A percentile compares a stretch with the other conserved stretches of the same genome.
Evolutionary conservation across 2,888 invertebrate genomes (phyloP).

Genomic region (Germaria angustata): DNA sequence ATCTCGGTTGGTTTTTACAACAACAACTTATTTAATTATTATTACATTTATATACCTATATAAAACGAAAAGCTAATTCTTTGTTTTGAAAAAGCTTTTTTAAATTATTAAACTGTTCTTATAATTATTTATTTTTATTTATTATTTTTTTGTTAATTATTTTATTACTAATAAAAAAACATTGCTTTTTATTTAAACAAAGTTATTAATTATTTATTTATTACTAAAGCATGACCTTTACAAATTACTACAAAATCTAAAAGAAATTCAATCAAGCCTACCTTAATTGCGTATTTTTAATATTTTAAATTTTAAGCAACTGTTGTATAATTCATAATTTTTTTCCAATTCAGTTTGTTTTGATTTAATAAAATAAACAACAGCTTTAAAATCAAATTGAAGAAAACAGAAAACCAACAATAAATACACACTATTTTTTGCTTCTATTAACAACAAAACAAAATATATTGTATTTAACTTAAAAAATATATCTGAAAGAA

Average conservation of each 20-base stretch:
- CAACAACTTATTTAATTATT: conserved; percentile 70
- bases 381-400: conserved; percentile 55
- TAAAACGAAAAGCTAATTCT: conserved; percentile 60
- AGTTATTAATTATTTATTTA: conserved; percentile 58
- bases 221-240: conserved; percentile 59
- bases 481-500: conserved; percentile 25
- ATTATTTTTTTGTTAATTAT: conserved; percentile 60
- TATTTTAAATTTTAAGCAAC: conserved; percentile 46
- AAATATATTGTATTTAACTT: conserved; percentile 2
- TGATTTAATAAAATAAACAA: conserved; percentile 44
- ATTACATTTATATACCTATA: conserved; percentile 69
- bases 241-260: conserved; percentile 17
- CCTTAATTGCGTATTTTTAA: conserved; percentile 37
- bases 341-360: conserved; percentile 21
- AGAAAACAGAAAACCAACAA: conserved; percentile 40
- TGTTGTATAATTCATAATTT: conserved; percentile 38
- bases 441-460: conserved; percentile 48
- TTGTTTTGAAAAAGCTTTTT: conserved; percentile 52
- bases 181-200: conserved; percentile 35
- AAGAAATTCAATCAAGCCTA: conserved; percentile 22
- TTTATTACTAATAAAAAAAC: conserved; percentile 32
- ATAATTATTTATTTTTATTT: conserved; percentile 68
- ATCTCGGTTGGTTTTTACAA: conserved; percentile 77
- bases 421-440: conserved; percentile 49
- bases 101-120: conserved; percentile 62